phyloP scores from a whole-genome alignment of 2,888 invertebrate species.

The Leptinotarsa tumamoca region DNA sequence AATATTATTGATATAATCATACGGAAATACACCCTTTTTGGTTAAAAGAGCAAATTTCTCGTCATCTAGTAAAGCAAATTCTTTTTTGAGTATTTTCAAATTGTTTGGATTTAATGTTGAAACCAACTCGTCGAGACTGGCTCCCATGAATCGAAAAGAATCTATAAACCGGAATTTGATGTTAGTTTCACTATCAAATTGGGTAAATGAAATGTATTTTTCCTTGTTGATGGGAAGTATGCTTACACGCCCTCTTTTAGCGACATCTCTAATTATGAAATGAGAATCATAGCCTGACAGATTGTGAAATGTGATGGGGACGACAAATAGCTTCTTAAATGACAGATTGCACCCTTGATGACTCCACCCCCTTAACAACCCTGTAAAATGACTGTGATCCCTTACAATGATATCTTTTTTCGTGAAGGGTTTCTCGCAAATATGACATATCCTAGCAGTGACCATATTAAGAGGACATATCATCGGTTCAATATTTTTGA shows the following conservation, averaged over 20 bases:
- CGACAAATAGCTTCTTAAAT: conserved; percentile 49
- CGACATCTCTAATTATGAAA: conserved; percentile 53
- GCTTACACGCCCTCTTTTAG: conserved; percentile 41
- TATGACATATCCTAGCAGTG: neutral
- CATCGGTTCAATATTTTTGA: conserved; percentile 8
- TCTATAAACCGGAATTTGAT: conserved; percentile 35
- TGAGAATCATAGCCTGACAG: conserved; percentile 55
- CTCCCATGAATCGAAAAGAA: conserved; percentile 20
- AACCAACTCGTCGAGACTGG: conserved; percentile 2
- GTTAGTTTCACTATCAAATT: conserved; percentile 31
- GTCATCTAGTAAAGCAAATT: conserved; percentile 13
- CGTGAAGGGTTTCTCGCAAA: conserved; percentile 29
- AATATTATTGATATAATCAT: conserved; percentile 21
- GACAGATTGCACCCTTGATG: conserved; percentile 58
- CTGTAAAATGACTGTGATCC: conserved; percentile 23
- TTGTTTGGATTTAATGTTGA: conserved; percentile 22
- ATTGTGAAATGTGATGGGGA: conserved; percentile 59
- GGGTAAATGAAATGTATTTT: conserved; percentile 52
- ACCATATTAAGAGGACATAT: neutral
- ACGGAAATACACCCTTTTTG: conserved; percentile 24
- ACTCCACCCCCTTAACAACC: conserved; percentile 32
- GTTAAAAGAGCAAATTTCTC: conserved; percentile 13
- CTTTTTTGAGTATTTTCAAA: conserved; percentile 22
- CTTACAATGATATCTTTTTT: conserved; percentile 44
- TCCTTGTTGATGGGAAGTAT: conserved; percentile 58